These are phyloP conservation scores for Steinernema hermaphroditum DNA, from an alignment of 2,888 invertebrate genomes.

Conservation along the genomic window DNA sequence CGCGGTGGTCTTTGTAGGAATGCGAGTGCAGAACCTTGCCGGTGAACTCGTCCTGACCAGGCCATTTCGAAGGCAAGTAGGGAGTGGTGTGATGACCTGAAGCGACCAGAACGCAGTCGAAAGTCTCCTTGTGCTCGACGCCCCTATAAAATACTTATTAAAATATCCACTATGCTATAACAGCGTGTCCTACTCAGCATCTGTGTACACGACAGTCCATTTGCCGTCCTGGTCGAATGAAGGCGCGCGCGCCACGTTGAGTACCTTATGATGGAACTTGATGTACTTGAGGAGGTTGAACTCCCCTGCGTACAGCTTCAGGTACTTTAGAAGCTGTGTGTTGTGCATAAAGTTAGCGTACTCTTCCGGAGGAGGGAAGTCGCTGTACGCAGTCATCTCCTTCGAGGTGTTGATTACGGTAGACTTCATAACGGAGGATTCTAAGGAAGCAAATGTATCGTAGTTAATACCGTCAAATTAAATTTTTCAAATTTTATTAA, in stretches of 20 bases:
- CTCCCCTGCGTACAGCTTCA: conserved; percentile 41
- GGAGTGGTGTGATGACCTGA: conserved; percentile 69
- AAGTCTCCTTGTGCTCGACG: not conserved
- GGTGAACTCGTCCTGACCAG: conserved; percentile 33
- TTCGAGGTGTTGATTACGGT: conserved; percentile 68
- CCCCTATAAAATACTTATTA: not conserved
- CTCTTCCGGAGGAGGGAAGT: conserved; percentile 69
- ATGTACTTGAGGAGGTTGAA: conserved; percentile 36
- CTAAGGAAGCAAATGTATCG: conserved; percentile 35
- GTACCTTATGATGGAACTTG: conserved; percentile 39
- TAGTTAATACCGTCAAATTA: not conserved
- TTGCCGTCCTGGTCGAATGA: conserved; percentile 32
- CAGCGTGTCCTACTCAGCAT: conserved; percentile 9
- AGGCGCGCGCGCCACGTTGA: conserved; percentile 21
- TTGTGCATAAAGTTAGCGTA: conserved; percentile 69
- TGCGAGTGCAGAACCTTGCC: conserved; percentile 42
- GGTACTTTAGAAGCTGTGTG: conserved; percentile 41
- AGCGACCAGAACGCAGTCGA: conserved; percentile 56
- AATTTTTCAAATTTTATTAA: not conserved
- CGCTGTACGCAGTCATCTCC: conserved; percentile 67
- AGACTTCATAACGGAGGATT: conserved; percentile 66
- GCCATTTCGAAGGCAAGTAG: conserved; percentile 55
- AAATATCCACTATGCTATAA: no score
- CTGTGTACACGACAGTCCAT: conserved; percentile 35
- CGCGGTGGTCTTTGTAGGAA: conserved; percentile 60